Base-by-base conservation (phyloP, 2,888 invertebrate species). In the Acronicta alni region DNA sequence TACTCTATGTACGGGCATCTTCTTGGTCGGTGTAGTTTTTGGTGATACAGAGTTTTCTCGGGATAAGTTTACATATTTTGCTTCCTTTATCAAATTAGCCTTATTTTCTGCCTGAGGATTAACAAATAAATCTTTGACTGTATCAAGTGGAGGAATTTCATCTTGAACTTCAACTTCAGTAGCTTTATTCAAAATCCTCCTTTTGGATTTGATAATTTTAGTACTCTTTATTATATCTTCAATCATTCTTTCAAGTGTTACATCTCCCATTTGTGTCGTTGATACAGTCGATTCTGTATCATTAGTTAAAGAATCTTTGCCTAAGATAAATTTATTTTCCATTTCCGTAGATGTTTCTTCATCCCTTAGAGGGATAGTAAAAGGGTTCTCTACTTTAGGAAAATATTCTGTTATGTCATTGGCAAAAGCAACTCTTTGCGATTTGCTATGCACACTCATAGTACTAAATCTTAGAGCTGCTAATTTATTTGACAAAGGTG, bases 191-290 rank as follows among this genome's bases (percentile, higher is more conserved):
- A 92, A 56, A 59, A 91, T 88, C 61, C 89, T 85, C 80, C 89
- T 78, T 77, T 85, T 90, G 32, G 88, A 89, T 85, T 94, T 95
- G 0, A 93, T 88, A 52, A 93, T 93, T 77, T 93, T 93, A 1
- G 95, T 95, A 64, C 95, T 95, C 69, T 96, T 95, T 65, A 96
- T 91, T 54, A 96, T 95, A 60, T 95, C 96, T 78, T 96, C 95
- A 42, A 96, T 96, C 88, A 96, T 95, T 85, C 90, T 94, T 78
- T 96, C 95, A 43, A 96, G 84, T 12, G 94, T 94, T 0, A 91
- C 78, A 75, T 94, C 94, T 3, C 94, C 94, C 94, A 94, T 94
- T 85, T 94, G 91, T 4, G 94, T 93, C 16, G 94, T 94, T 0
- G 94, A 94, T 23, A 94, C 90, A 9, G 94, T 93, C 12, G 93